These are phyloP conservation scores for Percopsis omiscomaycus DNA, from an alignment of 2,797 vertebrate genomes.

Conservation along the genomic window DNA sequence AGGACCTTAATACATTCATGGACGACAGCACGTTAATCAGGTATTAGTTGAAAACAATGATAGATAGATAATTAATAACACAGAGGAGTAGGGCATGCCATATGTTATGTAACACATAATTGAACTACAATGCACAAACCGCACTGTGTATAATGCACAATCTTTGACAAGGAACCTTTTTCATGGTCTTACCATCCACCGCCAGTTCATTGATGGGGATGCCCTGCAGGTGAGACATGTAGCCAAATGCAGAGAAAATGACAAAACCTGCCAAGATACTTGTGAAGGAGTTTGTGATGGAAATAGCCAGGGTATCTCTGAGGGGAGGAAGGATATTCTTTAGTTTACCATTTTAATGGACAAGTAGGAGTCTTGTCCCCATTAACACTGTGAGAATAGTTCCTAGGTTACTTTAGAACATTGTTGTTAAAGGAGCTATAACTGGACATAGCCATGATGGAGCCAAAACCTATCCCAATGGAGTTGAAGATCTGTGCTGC, in stretches of 20 bases:
- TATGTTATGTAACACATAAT: too few species aligned
- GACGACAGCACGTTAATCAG: background rate
- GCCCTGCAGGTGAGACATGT: conserved; percentile 78
- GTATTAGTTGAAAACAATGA: background rate
- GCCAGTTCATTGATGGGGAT: conserved; percentile 72
- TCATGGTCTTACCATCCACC: conserved; percentile 74
- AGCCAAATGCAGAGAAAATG: conserved; percentile 82
- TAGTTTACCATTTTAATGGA: background rate
- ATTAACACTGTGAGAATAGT: too few species aligned
- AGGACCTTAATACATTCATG: conserved; percentile 63
- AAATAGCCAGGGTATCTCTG: conserved; percentile 77
- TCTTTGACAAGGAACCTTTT: background rate
- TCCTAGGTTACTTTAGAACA: conserved; percentile 70
- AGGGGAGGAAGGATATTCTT: conserved; percentile 10
- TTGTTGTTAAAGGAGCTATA: conserved; percentile 83
- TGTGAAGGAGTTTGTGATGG: conserved; percentile 76
- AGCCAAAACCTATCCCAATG: conserved; percentile 80
- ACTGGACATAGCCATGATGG: conserved; percentile 79
- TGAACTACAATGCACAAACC: too few species aligned
- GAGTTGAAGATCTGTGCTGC: conserved; percentile 84
- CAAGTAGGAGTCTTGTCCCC: background rate
- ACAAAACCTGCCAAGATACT: conserved; percentile 81
- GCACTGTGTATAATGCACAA: background rate
- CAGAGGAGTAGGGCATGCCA: too few species aligned
- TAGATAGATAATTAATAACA: background rate